Base-by-base conservation (phyloP, 1,140 invertebrate genomes). In the Drosophila sucinea region DNA sequence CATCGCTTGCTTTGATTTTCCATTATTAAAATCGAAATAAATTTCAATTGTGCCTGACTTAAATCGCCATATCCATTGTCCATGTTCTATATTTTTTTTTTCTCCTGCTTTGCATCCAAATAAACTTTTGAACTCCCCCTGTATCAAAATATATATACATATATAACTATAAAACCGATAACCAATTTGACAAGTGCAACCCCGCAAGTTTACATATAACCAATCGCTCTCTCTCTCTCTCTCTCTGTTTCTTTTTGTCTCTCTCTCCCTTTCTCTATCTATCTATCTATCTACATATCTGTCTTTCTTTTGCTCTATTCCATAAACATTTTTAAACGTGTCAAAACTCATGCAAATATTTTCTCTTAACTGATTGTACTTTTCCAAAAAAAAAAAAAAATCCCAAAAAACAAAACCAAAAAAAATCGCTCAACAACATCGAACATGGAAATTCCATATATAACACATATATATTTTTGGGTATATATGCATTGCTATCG, bases 321-420 rank as follows among this genome's bases (percentile, higher is more conserved):
- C 69, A 81, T 75, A 62, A 69, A 79, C 75, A 86, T 79, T 75
- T 79, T 75, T 79, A 66, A 79, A 81, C 79, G 82, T 81, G 67
- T 73, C 68, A 78, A 79, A 91, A 86, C 73, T 81, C 77, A 79
- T 83, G 63, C 74, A 77, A 90, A 78, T 78, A 82, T 73, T 80
- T 75, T 64, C 70, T 81, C 75, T 77, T 75, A 81, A 90, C 70
- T 80, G 79, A 85, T 85, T 85, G 77, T 75, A 79, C 71, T 78
- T 41, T 38, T 33, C 68, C 44, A 51, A 41, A 11, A 41, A 41
- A 41, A 41, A 40, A 60, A 66, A 67, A 62, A 70, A 73, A 67
- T 32, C 25, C 68, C 61, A 58, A 61, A 63, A 51, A 79, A 73
- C 3, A 11, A 69, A 40, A 61, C 70, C 71, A 63, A 74, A 30